phyloP scores from a whole-genome alignment of 1,140 invertebrate genomes.

The Helicoverpa armigera region DNA sequence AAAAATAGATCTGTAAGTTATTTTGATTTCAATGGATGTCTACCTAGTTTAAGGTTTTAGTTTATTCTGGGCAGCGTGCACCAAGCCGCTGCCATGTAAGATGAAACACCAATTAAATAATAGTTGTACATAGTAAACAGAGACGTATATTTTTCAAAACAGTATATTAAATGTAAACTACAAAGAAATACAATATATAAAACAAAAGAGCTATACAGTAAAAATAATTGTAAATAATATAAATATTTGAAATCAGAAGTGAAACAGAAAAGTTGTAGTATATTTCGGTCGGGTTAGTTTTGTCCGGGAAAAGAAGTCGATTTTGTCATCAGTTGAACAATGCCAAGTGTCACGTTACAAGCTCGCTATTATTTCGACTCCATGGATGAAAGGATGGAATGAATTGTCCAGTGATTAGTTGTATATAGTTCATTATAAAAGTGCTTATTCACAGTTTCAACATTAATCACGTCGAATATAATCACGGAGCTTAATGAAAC shows the following conservation, averaged over 20 bases:
- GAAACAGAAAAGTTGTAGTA: not conserved
- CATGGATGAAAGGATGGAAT: constrained; percentile 24
- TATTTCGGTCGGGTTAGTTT: not conserved
- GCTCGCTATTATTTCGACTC: not conserved
- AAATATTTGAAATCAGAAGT: not conserved
- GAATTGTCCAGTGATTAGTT: constrained; percentile 10
- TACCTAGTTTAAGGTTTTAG: not conserved
- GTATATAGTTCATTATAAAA: not conserved
- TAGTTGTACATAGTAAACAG: constrained; percentile 13
- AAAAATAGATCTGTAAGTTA: not conserved
- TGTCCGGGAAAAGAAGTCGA: not conserved
- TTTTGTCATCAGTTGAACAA: not conserved
- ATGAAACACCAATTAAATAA: not conserved
- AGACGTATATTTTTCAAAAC: constrained; percentile 7
- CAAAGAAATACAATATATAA: not conserved
- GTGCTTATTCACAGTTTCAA: not conserved
- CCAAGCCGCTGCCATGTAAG: constrained; percentile 15
- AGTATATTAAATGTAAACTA: no score
- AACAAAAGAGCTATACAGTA: not conserved
- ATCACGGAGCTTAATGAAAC: not conserved
- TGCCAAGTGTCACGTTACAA: not conserved
- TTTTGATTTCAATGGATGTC: not conserved
- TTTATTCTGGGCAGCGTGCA: constrained; percentile 26
- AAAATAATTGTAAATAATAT: not conserved
- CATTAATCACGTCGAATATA: not conserved